Evolutionary conservation across 2,888 invertebrate species (phyloP), one percentile per base, ranked within the genome.

Genomic region (Agrochola macilenta): DNA sequence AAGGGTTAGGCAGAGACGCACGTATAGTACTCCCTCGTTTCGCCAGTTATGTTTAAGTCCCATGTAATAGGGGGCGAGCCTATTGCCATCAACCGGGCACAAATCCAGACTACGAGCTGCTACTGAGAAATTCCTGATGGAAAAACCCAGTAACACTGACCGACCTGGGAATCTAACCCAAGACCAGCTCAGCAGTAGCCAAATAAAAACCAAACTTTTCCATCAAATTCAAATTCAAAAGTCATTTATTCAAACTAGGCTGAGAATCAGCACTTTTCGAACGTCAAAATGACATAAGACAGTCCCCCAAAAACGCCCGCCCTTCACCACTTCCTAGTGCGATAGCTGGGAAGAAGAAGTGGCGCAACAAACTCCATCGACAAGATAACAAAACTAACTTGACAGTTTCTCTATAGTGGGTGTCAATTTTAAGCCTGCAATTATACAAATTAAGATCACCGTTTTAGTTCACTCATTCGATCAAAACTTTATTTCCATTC

Each of bases 141-240:
- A 57, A 57, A 57, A 58, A 26, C 26, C 26, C n/a, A 14, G 26
- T 14, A 26, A 26, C 58, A 26, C 12, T 26, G 57, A 12, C 57
- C 57, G n/a, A 26, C 57, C n/a, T 5, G 58, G 58, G 0, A 58
- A 30, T 35, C 35, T 7, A 23, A 35, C 35, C 23, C 23, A 63
- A 23, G 4, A 39, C 39, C 9, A 11, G 9, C 17, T 60, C 30
- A 30, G 9, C 8, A 58, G 54, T 39, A n/a, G 4, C 23, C 20
- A 60, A 69, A 58, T 20, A 73, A 75, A 70, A 69, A 30, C 35
- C 11, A 57, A 79, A 79, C 57, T 9, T 11, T n/a, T n/a, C n/a
- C n/a, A n/a, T n/a, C n/a, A n/a, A n/a, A n/a, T n/a, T n/a, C n/a
- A n/a, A n/a, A n/a, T n/a, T n/a, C n/a, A n/a, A n/a, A n/a, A n/a